Percentiles rank a stretch among this genome's conserved stretches.
Conservation (phyloP, 1,140 invertebrate species). For the Cydia splendana region DNA sequence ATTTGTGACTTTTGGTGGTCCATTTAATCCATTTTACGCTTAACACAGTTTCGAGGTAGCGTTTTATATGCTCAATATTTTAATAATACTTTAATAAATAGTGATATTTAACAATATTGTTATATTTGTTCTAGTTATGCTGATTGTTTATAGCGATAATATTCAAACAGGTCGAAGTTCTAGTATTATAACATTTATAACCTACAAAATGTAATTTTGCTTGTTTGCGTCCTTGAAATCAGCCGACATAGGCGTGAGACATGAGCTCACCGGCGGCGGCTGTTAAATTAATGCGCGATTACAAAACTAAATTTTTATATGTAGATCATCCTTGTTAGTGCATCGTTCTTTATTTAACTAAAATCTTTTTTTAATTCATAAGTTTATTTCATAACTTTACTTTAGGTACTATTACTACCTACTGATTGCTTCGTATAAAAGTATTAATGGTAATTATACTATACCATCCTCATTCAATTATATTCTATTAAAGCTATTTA, state of each 20-base stretch:
- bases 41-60: neutral
- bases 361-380: too few relatives aligned
- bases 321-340: too few relatives aligned
- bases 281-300: conserved; percentile 12
- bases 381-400: too few relatives aligned
- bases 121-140: neutral
- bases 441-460: too few relatives aligned
- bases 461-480: too few relatives aligned
- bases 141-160: neutral
- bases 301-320: too few relatives aligned
- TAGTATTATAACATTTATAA: conserved; percentile 7
- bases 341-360: too few relatives aligned
- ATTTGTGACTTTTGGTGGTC: neutral
- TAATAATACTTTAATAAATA: neutral
- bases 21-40: neutral
- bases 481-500: too few relatives aligned
- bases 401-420: too few relatives aligned
- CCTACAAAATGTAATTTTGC: neutral
- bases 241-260: conserved; percentile 19
- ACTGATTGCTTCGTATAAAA: too few relatives aligned
- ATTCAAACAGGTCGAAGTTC: neutral
- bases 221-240: conserved; percentile 16
- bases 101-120: too few relatives aligned
- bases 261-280: conserved; percentile 7
- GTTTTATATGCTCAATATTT: neutral